phyloP scores from a whole-genome alignment of 2,113 vertebrate species.

The Cebidichthys violaceus region DNA sequence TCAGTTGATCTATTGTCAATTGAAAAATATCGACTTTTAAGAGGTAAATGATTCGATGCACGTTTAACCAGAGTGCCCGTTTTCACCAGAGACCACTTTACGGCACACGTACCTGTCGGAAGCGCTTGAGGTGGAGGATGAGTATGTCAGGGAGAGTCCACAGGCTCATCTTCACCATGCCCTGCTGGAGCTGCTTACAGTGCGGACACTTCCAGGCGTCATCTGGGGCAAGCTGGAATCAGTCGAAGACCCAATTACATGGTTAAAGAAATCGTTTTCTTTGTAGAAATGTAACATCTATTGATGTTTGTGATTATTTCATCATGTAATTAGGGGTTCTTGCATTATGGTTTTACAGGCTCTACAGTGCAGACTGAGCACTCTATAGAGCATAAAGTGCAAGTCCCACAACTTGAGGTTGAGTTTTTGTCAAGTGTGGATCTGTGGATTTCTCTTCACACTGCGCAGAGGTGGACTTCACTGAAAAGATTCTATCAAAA shows the following conservation, averaged over 20 bases:
- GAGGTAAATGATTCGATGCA: background rate
- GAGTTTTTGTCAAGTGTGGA: background rate
- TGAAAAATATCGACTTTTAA: background rate
- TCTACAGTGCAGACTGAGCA: background rate
- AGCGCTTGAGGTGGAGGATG: conserved; percentile 97
- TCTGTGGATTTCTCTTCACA: background rate
- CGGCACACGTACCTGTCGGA: conserved; percentile 84
- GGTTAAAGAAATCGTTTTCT: background rate
- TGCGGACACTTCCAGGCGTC: conserved; percentile 97
- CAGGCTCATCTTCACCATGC: conserved; percentile 95
- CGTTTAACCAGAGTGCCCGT: background rate
- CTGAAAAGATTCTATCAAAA: background rate
- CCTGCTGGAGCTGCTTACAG: conserved; percentile 94
- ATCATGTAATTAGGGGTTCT: background rate
- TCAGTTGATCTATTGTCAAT: background rate
- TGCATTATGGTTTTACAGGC: background rate
- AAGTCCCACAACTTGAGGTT: background rate
- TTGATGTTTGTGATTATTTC: background rate
- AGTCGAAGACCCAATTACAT: background rate
- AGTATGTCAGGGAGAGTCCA: conserved; percentile 98
- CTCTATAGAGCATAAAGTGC: background rate
- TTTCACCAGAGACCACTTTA: background rate
- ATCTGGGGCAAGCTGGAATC: conserved; percentile 92
- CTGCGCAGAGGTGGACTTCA: background rate
- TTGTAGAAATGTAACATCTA: background rate